phyloP scores from a whole-genome alignment of 2,797 vertebrate genomes.

The Euthynnus affinis region DNA sequence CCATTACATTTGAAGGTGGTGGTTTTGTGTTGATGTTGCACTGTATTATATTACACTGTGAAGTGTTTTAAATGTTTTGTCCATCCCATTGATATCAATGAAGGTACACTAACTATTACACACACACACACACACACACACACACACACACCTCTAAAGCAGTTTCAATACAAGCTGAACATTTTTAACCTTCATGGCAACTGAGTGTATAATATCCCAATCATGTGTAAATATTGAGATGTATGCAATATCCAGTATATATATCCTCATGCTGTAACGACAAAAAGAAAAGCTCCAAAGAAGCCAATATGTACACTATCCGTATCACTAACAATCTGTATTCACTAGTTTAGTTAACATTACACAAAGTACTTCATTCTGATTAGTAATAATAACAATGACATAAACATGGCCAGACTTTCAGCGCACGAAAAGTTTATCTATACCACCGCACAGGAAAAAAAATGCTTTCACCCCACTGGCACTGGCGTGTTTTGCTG shows the following conservation, averaged over 20 bases:
- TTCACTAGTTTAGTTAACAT: background rate
- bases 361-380: background rate
- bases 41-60: no score
- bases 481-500: conserved; percentile 16
- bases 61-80: background rate
- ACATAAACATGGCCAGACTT: background rate
- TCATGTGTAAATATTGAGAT: background rate
- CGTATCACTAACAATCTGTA: background rate
- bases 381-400: background rate
- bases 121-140: background rate
- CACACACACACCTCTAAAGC: background rate
- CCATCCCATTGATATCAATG: background rate
- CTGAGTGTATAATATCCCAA: background rate
- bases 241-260: background rate
- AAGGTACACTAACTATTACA: background rate
- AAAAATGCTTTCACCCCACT: background rate
- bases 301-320: background rate
- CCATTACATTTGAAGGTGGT: no score
- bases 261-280: background rate
- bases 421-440: background rate
- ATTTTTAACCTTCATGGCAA: background rate
- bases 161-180: background rate
- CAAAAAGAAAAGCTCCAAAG: background rate
- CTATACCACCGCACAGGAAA: background rate
- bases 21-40: no score